A percentile compares a stretch with the other conserved stretches of the same genome.
phyloP scores from a whole-genome alignment of 1,140 invertebrate genomes.

The Anagrus nilaparvatae region DNA sequence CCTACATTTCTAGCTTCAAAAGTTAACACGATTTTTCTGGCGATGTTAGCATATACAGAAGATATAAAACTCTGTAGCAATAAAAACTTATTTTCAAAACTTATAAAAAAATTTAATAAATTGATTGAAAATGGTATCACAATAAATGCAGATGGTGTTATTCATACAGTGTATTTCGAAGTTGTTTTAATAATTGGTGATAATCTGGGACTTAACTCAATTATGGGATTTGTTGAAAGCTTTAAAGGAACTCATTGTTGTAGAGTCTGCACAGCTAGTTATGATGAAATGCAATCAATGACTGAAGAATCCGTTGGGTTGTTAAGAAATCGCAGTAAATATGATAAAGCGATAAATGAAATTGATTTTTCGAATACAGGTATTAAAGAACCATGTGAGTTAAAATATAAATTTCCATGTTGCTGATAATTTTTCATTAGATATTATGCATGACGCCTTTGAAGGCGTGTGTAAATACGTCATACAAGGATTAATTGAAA shows the following conservation, averaged over 20 bases:
- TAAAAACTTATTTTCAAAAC: slow-evolving; percentile 16
- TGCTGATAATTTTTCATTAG: not conserved
- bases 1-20: slow-evolving; percentile 16
- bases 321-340: slow-evolving; percentile 8
- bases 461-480: not conserved
- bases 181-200: slow-evolving; percentile 16
- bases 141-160: slow-evolving; percentile 5
- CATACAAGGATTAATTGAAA: not conserved
- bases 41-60: slow-evolving; percentile 15
- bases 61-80: slow-evolving; percentile 17
- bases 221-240: slow-evolving; percentile 16
- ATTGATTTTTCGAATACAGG: slow-evolving; percentile 3
- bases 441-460: slow-evolving; percentile 1
- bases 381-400: slow-evolving; percentile 6
- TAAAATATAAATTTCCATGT: not conserved
- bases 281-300: slow-evolving; percentile 8
- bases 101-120: slow-evolving; percentile 10
- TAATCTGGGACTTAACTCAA: slow-evolving; percentile 15
- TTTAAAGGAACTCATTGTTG: slow-evolving; percentile 17
- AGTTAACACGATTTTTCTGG: slow-evolving; percentile 19
- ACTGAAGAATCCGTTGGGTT: slow-evolving; percentile 10
- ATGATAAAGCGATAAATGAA: slow-evolving; percentile 6
- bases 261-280: slow-evolving; percentile 14
- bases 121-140: slow-evolving; percentile 12
- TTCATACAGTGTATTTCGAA: slow-evolving; percentile 15